Conservation (phyloP, 1,140 invertebrate species). For the Luehdorfia chinensis region DNA sequence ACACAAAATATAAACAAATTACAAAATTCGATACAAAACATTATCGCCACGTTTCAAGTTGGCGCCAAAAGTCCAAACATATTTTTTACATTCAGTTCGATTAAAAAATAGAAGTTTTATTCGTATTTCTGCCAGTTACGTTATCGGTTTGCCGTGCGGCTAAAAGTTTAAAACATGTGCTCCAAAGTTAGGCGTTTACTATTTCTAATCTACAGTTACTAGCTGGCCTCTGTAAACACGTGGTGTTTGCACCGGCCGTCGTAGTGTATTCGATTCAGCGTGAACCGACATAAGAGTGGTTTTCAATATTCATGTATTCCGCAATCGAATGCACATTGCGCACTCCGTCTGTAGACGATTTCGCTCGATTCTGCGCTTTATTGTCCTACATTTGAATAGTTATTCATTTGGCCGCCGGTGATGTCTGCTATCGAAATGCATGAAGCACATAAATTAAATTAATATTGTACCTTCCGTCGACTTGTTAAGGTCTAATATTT, state of each 20-base stretch:
- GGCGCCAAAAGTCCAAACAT: too few species aligned
- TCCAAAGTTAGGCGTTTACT: slow-evolving; percentile 41
- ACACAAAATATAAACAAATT: too few species aligned
- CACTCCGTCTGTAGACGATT: slow-evolving; percentile 22
- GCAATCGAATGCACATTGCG: slow-evolving; percentile 64
- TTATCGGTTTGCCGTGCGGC: slow-evolving; percentile 8
- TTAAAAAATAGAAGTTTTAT: too few species aligned
- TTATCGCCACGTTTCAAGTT: too few species aligned
- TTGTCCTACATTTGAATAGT: slow-evolving; percentile 33
- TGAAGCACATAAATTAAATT: slow-evolving; percentile 29
- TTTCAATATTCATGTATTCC: slow-evolving; percentile 63
- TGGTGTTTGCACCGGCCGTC: slow-evolving; percentile 33
- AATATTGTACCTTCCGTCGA: slow-evolving; percentile 20
- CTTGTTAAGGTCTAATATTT: slow-evolving; percentile 26
- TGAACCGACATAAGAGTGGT: slow-evolving; percentile 58
- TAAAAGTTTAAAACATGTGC: slow-evolving; percentile 61
- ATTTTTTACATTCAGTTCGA: too few species aligned
- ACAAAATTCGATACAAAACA: too few species aligned
- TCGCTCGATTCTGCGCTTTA: slow-evolving; percentile 51
- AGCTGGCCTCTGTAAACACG: slow-evolving; percentile 65
- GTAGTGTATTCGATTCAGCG: slow-evolving; percentile 50
- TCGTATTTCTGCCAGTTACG: slow-evolving; percentile 2
- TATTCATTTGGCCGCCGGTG: slow-evolving; percentile 33
- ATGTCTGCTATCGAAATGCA: slow-evolving; percentile 34
- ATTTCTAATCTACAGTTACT: slow-evolving; percentile 52